A percentile compares a stretch with the other conserved stretches of the same genome.
These are phyloP conservation scores for Archaeoteleia sp. DNA, from an alignment of 2,888 invertebrate species.

Conservation along the genomic window DNA sequence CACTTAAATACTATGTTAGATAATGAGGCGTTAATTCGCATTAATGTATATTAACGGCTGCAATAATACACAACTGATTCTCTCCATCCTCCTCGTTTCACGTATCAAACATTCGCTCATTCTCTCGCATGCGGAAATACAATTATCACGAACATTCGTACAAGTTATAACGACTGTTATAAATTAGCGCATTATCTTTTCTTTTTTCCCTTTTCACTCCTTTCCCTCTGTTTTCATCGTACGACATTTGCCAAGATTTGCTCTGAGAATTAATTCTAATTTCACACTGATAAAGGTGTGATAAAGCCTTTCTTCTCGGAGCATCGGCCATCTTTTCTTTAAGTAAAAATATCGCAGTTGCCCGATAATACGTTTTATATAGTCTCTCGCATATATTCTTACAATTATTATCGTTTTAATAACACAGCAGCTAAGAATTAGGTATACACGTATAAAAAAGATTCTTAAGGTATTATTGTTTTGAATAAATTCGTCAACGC, in stretches of 20 bases:
- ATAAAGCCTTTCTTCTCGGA: constrained; percentile 3
- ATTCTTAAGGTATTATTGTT: constrained; percentile 36
- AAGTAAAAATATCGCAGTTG: constrained; percentile 50
- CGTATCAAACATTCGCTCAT: constrained; percentile 39
- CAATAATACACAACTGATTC: constrained; percentile 27
- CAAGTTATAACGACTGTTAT: constrained; percentile 38
- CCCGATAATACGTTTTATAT: constrained; percentile 13
- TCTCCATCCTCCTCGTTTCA: constrained; percentile 5
- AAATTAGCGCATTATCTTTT: constrained; percentile 44
- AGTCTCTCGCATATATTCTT: constrained; percentile 43
- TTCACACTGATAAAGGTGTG: not conserved
- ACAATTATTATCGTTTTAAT: constrained; percentile 50
- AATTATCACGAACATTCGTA: constrained; percentile 22
- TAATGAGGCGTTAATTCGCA: constrained; percentile 49
- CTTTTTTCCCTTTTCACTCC: constrained; percentile 7
- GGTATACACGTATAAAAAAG: constrained; percentile 42
- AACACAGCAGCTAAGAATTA: constrained; percentile 55
- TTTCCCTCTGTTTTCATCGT: constrained; percentile 40
- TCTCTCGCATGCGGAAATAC: constrained; percentile 39
- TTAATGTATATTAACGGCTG: constrained; percentile 27
- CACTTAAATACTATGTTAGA: constrained; percentile 48
- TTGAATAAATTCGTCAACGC: constrained; percentile 34
- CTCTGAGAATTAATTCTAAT: constrained; percentile 8
- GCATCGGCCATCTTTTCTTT: constrained; percentile 1
- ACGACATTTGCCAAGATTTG: constrained; percentile 6